phyloP scores from a whole-genome alignment of 2,797 vertebrate genomes.

The Catamblyrhynchus diadema region DNA sequence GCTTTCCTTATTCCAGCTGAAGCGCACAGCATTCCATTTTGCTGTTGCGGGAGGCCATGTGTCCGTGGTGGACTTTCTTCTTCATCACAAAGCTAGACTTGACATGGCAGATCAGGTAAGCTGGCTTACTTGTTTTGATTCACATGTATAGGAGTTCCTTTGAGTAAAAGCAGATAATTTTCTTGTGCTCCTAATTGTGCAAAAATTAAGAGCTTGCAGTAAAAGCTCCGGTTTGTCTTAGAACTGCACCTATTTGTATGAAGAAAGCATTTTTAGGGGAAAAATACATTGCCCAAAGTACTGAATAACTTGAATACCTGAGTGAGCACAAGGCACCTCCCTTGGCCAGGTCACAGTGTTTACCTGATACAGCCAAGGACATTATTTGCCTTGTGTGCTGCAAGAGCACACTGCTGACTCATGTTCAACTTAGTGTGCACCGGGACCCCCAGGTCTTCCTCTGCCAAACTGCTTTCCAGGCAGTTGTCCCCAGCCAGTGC shows the following conservation, averaged over 20 bases:
- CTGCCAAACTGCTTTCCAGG: neutral
- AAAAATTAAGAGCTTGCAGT: neutral
- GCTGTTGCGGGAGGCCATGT: constrained; percentile 82
- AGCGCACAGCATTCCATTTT: constrained; percentile 87
- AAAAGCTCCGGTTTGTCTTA: neutral
- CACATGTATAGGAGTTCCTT: neutral
- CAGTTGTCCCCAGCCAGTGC: neutral
- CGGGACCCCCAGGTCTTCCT: neutral
- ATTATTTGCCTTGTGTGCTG: neutral
- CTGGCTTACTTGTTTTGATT: neutral
- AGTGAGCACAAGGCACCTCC: neutral
- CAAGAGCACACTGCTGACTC: neutral
- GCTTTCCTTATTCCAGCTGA: constrained; percentile 74
- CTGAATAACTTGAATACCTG: neutral
- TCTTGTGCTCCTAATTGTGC: rapidly evolving
- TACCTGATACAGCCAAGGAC: neutral
- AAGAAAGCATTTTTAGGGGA: neutral
- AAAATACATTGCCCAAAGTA: neutral
- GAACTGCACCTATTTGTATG: neutral
- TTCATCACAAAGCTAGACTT: constrained; percentile 86
- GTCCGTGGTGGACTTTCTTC: constrained; percentile 82
- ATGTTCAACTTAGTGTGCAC: neutral
- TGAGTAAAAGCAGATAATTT: neutral
- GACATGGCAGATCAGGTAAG: constrained; percentile 87
- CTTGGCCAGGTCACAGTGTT: neutral